Conservation (phyloP, 2,113 vertebrate species). For the Eubucco bourcierii region DNA sequence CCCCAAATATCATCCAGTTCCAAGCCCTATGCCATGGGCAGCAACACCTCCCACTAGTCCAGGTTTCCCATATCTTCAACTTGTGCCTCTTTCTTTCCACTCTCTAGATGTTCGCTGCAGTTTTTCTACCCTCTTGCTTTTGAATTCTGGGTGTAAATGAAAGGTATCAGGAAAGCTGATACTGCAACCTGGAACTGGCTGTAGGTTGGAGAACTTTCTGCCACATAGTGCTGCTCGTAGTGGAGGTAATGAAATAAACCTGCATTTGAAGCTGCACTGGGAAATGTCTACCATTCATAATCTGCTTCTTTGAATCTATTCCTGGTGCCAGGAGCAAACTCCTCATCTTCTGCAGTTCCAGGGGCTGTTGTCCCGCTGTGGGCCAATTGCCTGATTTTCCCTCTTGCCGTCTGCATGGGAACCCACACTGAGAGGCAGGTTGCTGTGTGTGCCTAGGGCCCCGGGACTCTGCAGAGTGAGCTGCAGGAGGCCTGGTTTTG, state of each 20-base stretch:
- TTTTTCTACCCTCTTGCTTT: not conserved
- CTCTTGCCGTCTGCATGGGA: not conserved
- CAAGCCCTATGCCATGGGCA: too few species aligned
- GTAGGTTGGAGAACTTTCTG: not conserved
- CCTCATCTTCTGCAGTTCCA: rapidly evolving
- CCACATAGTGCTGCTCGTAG: not conserved
- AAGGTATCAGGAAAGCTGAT: not conserved
- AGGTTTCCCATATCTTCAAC: not conserved
- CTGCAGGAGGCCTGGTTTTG: slow-evolving; percentile 76
- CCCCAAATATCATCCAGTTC: too few species aligned
- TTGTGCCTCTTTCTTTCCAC: rapidly evolving
- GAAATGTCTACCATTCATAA: not conserved
- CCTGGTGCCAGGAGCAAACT: not conserved
- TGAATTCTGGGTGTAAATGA: rapidly evolving
- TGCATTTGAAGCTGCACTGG: rapidly evolving
- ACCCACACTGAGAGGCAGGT: not conserved
- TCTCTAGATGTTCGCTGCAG: not conserved
- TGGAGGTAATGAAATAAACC: not conserved
- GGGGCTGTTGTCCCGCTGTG: not conserved
- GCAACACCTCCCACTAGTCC: too few species aligned
- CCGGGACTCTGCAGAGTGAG: slow-evolving; percentile 13
- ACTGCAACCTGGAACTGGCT: not conserved
- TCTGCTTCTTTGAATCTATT: not conserved
- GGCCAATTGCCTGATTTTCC: too few species aligned
- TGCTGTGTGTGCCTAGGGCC: not conserved